These are phyloP conservation scores for Pao palembangensis DNA, from an alignment of 2,113 vertebrate species.

Conservation along the genomic window DNA sequence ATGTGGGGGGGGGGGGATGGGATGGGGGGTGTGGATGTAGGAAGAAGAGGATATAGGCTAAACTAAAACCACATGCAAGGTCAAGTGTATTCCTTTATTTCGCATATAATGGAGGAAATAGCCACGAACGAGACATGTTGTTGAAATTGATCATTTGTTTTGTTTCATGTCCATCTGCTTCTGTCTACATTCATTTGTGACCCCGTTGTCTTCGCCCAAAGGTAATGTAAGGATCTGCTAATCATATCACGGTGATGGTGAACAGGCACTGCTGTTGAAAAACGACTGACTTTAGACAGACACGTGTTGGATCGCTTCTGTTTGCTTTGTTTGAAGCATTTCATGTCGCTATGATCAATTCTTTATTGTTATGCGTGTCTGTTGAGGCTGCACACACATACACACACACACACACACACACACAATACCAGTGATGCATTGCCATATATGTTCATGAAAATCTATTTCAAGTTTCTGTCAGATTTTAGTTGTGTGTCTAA, in stretches of 20 bases:
- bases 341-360: too few species aligned
- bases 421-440: neutral
- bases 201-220: neutral
- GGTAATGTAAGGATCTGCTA: neutral
- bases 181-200: constrained; percentile 4
- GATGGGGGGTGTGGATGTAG: constrained; percentile 24
- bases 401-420: too few species aligned
- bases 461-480: neutral
- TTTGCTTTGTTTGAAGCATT: too few species aligned
- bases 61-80: constrained; percentile 66
- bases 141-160: constrained; percentile 11
- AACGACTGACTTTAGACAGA: too few species aligned
- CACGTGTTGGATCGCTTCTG: too few species aligned
- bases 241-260: too few species aligned
- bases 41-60: constrained; percentile 48
- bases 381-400: too few species aligned
- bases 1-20: constrained; percentile 18
- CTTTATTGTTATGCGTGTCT: too few species aligned
- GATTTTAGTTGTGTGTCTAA: constrained; percentile 1
- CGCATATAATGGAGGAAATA: constrained; percentile 30
- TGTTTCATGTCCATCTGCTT: constrained; percentile 6
- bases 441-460: constrained; percentile 18
- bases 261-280: too few species aligned
- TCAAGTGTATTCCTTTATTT: constrained; percentile 55
- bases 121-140: constrained; percentile 10